Conservation (phyloP, 2,113 vertebrate genomes). For the Accipiter virgatus region DNA sequence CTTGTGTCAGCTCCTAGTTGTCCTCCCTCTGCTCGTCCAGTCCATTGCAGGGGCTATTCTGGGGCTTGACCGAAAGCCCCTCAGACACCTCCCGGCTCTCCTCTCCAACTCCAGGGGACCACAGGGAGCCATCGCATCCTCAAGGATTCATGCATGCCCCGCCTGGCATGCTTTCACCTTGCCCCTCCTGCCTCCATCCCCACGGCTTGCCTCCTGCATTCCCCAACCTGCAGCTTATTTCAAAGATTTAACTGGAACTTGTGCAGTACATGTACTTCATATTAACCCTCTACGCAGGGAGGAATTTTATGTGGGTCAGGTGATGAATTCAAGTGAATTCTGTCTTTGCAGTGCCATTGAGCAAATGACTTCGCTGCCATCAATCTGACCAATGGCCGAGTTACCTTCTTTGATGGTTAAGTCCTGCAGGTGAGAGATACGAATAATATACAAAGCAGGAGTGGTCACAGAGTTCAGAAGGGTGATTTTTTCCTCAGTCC, state of each 20-base stretch:
- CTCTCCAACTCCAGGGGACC: neutral
- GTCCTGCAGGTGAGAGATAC: neutral
- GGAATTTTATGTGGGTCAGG: neutral
- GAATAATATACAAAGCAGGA: neutral
- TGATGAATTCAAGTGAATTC: neutral
- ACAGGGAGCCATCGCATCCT: neutral
- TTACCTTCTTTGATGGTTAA: neutral
- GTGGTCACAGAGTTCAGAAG: neutral
- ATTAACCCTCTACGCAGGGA: neutral
- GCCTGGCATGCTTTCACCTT: neutral
- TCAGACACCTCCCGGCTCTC: neutral
- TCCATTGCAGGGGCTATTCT: neutral
- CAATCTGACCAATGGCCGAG: neutral
- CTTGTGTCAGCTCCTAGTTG: rapidly evolving
- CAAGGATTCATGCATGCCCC: rapidly evolving
- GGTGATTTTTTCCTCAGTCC: neutral
- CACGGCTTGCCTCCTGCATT: neutral
- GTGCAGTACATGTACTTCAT: neutral
- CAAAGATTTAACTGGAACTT: neutral
- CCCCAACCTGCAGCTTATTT: neutral
- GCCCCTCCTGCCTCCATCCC: neutral
- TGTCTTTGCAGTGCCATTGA: neutral
- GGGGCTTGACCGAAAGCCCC: neutral
- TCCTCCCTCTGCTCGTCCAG: neutral
- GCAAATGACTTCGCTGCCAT: neutral